Conservation (phyloP, 2,113 vertebrate genomes). For the Sander lucioperca region DNA sequence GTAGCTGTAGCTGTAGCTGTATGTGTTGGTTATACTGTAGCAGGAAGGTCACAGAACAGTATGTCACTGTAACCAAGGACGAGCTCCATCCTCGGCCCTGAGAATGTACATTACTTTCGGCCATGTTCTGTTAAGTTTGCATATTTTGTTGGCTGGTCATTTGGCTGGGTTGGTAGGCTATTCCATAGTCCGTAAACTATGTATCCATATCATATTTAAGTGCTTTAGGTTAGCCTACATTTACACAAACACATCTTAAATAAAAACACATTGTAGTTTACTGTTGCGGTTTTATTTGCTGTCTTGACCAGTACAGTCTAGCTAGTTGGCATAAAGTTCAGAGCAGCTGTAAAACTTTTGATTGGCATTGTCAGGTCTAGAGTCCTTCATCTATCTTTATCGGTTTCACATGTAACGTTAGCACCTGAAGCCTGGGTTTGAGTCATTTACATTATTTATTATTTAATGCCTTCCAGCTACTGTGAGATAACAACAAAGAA, state of each 20-base stretch:
- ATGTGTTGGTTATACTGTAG: not conserved
- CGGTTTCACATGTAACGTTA: not conserved
- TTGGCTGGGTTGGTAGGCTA: not conserved
- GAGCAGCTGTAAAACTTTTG: not conserved
- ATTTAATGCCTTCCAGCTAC: slow-evolving; percentile 76
- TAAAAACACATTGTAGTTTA: not conserved
- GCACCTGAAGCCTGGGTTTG: not conserved
- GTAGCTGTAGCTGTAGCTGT: too few relatives aligned
- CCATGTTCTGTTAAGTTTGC: not conserved
- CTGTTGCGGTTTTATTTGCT: not conserved
- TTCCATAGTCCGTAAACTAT: not conserved
- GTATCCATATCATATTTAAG: too few relatives aligned
- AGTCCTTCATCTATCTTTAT: not conserved
- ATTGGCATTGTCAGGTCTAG: not conserved
- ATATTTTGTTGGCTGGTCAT: not conserved
- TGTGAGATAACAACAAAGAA: slow-evolving; percentile 82
- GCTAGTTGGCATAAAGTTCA: not conserved
- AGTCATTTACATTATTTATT: not conserved
- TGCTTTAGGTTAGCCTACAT: not conserved
- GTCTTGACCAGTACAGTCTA: too few relatives aligned
- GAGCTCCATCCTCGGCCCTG: not conserved
- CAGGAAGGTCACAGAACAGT: not conserved
- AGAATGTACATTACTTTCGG: not conserved
- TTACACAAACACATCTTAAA: not conserved
- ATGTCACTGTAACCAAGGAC: not conserved